A percentile compares a stretch with the other conserved stretches of the same genome.
Evolutionary conservation across 2,113 vertebrate genomes (phyloP).

Genomic region (Hydrochoerus hydrochaeris): DNA sequence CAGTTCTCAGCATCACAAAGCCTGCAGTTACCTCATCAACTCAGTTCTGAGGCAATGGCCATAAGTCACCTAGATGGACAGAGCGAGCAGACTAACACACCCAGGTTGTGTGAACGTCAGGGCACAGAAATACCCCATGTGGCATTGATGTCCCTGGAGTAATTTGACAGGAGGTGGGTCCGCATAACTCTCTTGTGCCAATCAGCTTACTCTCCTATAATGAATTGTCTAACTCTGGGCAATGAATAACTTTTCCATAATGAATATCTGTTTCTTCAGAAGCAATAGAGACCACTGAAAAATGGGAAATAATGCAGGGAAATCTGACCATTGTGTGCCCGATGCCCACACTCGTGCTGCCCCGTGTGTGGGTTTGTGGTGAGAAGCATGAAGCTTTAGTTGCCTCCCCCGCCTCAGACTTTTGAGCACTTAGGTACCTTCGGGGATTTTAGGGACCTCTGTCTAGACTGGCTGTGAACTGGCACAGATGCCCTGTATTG

Average conservation of each 20-base stretch:
- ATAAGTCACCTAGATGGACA: not conserved
- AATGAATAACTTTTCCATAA: not conserved
- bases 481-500: not conserved
- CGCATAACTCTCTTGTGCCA: not conserved
- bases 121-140: not conserved
- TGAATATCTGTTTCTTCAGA: not conserved
- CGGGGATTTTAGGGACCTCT: not conserved
- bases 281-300: not conserved
- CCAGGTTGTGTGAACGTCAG: not conserved
- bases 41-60: slow-evolving; percentile 10
- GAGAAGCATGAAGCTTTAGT: not conserved
- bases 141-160: not conserved
- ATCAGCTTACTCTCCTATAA: not conserved
- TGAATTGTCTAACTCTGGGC: not conserved
- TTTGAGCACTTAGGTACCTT: too few relatives aligned
- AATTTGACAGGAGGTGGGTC: not conserved
- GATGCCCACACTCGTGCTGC: not conserved
- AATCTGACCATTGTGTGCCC: not conserved
- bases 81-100: not conserved
- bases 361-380: not conserved
- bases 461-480: not conserved
- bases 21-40: not conserved
- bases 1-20: not conserved
- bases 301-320: not conserved
- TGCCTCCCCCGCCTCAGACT: not conserved